Base-by-base conservation (phyloP, 1,140 invertebrate species). In the Laodelphax striatellus region DNA sequence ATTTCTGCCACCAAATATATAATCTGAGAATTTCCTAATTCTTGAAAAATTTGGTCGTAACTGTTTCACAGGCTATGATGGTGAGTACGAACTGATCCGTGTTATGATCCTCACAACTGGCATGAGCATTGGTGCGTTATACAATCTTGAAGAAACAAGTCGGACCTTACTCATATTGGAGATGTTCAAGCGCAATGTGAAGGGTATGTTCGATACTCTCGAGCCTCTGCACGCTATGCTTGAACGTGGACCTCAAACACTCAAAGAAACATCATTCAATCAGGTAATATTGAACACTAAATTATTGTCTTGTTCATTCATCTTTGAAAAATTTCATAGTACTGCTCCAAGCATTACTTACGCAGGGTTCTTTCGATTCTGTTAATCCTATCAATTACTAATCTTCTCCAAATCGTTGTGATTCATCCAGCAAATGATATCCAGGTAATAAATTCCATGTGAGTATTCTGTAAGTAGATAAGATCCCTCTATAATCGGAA, bases 61-160 rank as follows among this genome's bases (percentile, higher is more conserved):
- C 2, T 38, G 34, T 38, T 38, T 62, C 14, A 31, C 41, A 88
- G 87, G n/a, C n/a, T n/a, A n/a, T n/a, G n/a, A n/a, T n/a, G n/a
- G 90, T 92, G 22, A 96, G 92, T 63, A 99, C 67, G 97, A 99
- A 72, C 76, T 99, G 21, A 99, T 99, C 55, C 79, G 97, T 58
- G 95, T 99, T 0, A 96, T 97, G 6, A 99, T 99, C 61, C 75
- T 99, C 1, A n/a, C n/a, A n/a, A n/a, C n/a, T 99, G 97, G 97
- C 97, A 99, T 73, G 97, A 99, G 72, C 84, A 97, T 63, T 99
- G 97, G 97, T 93, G 98, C 71, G 96, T n/a, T n/a, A n/a, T n/a
- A 98, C 73, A 95, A 94, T 0, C 72, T 99, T 9, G 97, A 99
- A 73, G 97, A 99, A 77, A 96, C 97, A 0, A 97, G 93, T 13